Evolutionary conservation across 2,113 vertebrate species (phyloP).

Genomic region (Tor tambroides): DNA sequence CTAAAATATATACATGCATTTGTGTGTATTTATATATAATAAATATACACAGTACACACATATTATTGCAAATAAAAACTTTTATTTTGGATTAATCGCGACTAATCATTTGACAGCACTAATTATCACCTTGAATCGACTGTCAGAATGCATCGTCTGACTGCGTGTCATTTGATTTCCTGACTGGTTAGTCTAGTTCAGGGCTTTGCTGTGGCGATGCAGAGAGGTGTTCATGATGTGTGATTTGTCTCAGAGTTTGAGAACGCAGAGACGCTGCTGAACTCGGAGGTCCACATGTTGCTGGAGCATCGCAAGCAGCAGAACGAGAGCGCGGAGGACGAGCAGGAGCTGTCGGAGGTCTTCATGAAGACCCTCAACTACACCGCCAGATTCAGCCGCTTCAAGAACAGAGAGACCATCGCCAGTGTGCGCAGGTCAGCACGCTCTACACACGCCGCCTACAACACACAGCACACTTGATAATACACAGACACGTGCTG

Average conservation of each 20-base stretch:
- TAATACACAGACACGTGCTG: background rate
- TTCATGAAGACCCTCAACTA: constrained; percentile 99
- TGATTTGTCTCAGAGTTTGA: constrained; percentile 84
- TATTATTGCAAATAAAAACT: too few species aligned
- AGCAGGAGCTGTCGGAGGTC: constrained; percentile 95
- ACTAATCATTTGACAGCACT: too few species aligned
- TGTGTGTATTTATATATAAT: too few species aligned
- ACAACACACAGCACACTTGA: background rate
- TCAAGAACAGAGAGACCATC: constrained; percentile 98
- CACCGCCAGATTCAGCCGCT: constrained; percentile 94
- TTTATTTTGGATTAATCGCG: too few species aligned
- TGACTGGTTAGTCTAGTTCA: background rate
- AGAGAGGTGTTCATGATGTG: background rate
- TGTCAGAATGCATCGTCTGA: too few species aligned
- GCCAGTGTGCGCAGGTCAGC: constrained; percentile 92
- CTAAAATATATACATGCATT: too few species aligned
- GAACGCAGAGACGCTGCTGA: constrained; percentile 90
- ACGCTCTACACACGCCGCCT: too few species aligned
- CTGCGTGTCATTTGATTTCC: too few species aligned
- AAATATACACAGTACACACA: too few species aligned
- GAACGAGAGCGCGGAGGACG: constrained; percentile 97
- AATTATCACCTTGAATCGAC: too few species aligned
- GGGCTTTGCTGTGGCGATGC: background rate
- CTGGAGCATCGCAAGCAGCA: constrained; percentile 97
- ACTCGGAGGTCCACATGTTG: constrained; percentile 98